A percentile compares a stretch with the other conserved stretches of the same genome.
phyloP scores from a whole-genome alignment of 2,113 vertebrate genomes.

The Poeciliopsis turrubarensis region DNA sequence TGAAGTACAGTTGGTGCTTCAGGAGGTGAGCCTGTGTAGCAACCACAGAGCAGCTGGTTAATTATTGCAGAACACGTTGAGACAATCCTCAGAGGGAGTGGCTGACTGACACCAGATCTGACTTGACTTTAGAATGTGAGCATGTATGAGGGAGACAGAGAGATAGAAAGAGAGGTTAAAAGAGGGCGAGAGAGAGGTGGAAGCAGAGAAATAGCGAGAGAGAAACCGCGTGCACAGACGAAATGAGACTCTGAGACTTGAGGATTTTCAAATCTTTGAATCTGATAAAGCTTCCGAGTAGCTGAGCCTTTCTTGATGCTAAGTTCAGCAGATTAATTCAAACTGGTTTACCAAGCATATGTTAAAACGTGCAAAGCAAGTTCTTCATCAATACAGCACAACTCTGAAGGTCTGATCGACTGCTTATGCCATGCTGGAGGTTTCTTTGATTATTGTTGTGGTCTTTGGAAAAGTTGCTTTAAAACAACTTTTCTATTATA shows the following conservation, averaged over 20 bases:
- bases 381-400: not conserved
- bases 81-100: conserved; percentile 59
- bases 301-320: not conserved
- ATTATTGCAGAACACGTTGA: conserved; percentile 71
- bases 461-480: too few relatives aligned
- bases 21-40: conserved; percentile 32
- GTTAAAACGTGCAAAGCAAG: not conserved
- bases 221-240: not conserved
- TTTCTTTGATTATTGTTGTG: too few relatives aligned
- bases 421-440: too few relatives aligned
- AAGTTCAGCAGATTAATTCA: not conserved
- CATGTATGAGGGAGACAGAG: conserved; percentile 11
- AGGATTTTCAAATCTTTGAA: not conserved
- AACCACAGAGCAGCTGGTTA: conserved; percentile 66
- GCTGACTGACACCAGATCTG: conserved; percentile 58
- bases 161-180: conserved; percentile 2
- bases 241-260: not conserved
- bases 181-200: not conserved
- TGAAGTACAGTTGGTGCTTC: conserved; percentile 51
- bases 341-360: not conserved
- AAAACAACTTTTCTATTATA: too few relatives aligned
- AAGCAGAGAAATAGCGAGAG: not conserved
- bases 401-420: too few relatives aligned
- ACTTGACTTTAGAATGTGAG: conserved; percentile 31
- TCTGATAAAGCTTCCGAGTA: not conserved